Evolutionary conservation across 2,888 invertebrate species (phyloP).

Genomic region (Piscicola geometra): DNA sequence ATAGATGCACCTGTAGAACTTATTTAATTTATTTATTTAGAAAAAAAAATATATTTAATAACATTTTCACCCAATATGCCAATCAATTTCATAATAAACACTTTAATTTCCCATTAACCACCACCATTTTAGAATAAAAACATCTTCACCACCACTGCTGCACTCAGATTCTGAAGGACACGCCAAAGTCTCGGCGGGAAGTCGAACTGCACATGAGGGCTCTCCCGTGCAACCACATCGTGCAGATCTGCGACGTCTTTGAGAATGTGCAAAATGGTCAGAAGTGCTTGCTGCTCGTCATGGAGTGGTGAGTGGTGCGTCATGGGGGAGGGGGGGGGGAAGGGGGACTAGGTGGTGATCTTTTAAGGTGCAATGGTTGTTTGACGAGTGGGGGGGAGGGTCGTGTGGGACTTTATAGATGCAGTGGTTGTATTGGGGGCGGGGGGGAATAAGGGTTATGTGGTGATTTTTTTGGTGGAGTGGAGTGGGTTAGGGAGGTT

Average conservation of each 20-base stretch:
- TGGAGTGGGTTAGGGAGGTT: no score
- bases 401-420: no score
- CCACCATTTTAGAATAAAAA: neutral
- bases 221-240: conserved; percentile 81
- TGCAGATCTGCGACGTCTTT: conserved; percentile 86
- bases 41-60: no score
- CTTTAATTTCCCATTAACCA: neutral
- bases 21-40: neutral
- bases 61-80: no score
- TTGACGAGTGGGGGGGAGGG: no score
- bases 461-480: no score
- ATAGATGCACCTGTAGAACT: neutral
- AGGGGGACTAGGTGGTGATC: no score
- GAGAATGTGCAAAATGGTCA: conserved; percentile 80
- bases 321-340: no score
- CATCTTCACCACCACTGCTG: neutral
- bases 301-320: conserved; percentile 81
- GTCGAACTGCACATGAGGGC: conserved; percentile 93
- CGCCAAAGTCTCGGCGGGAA: conserved; percentile 84
- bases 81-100: no score
- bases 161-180: conserved; percentile 79
- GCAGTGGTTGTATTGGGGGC: no score
- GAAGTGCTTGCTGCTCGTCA: conserved; percentile 89
- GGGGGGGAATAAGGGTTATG: no score
- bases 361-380: no score